Conservation (phyloP, 2,113 vertebrate species). For the Petromus typicus region DNA sequence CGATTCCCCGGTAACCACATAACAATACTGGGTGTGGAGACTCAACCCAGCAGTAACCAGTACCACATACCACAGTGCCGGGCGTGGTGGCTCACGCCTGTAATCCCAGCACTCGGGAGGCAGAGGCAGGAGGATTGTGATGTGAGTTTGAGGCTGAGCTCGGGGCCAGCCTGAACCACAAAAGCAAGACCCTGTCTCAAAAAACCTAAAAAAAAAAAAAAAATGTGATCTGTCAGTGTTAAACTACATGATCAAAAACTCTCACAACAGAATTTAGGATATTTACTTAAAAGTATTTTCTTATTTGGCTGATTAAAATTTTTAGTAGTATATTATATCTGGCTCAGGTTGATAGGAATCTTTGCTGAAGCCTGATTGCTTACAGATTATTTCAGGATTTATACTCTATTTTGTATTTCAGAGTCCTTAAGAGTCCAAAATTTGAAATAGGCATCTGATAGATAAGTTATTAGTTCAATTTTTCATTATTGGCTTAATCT, state of each 20-base stretch:
- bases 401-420: constrained; percentile 29
- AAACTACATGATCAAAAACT: constrained; percentile 22
- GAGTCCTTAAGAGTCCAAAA: background rate
- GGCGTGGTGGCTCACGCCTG: too few relatives aligned
- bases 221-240: background rate
- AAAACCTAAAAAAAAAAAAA: too few relatives aligned
- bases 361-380: constrained; percentile 35
- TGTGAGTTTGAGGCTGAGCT: background rate
- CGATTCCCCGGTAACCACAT: too few relatives aligned
- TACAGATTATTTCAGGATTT: constrained; percentile 46
- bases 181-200: too few relatives aligned
- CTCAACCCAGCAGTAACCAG: too few relatives aligned
- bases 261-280: background rate
- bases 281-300: constrained; percentile 9
- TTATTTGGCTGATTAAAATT: constrained; percentile 28
- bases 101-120: too few relatives aligned
- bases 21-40: too few relatives aligned
- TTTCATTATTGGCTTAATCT: constrained; percentile 8
- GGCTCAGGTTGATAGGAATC: background rate
- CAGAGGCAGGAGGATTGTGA: too few relatives aligned
- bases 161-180: too few relatives aligned
- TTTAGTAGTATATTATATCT: background rate
- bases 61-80: too few relatives aligned
- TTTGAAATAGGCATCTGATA: background rate
- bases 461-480: constrained; percentile 46